Evolutionary conservation across 2,113 vertebrate species (phyloP), one percentile per base, ranked within the genome.

Genomic region (Psilopsiagon aurifrons): DNA sequence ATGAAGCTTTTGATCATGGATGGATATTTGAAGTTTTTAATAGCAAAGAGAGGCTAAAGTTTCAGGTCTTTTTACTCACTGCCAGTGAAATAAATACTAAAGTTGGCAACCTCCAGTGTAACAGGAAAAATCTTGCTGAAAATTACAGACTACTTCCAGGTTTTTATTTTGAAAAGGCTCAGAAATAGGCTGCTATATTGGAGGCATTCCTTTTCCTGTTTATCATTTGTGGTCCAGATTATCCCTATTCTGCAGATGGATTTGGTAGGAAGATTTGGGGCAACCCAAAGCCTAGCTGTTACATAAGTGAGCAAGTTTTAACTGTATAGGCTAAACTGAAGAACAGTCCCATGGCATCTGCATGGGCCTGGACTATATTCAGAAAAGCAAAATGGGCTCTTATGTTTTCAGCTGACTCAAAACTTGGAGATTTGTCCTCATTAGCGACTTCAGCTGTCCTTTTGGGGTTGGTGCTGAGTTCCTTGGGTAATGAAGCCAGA

Each of bases 31-130:
- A 88, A 93, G 63, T 57, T 76, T 90, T 44, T 80, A 92, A 80
- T 59, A 86, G 54, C 69, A 82, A 33, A 57, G n/a, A 85, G 39
- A 74, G n/a, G 57, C 75, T 94, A 57, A 83, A 64, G 71, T 93
- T 97, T 94, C 88, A 92, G 39, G 31, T 92, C 83, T 77, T 96
- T 94, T 83, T 41, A 77, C 79, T 88, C 85, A 22, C 41, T 94
- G 79, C 86, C 88, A 96, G 64, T 79, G 82, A 93, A 94, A 85
- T 69, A 85, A 96, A 93, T 83, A 51, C 35, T 73, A 1, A 82
- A 86, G 31, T 51, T 96, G 92, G 68, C 71, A 92, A 62, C 31
- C n/a, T 83, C 2, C n/a, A 31, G 27, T 83, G 25, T 66, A 93
- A 88, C 24, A 70, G 31, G 88, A 90, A 94, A 96, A 92, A 44